Evolutionary conservation across 2,888 invertebrate genomes (phyloP).

Genomic region (Strigamia crassipes): DNA sequence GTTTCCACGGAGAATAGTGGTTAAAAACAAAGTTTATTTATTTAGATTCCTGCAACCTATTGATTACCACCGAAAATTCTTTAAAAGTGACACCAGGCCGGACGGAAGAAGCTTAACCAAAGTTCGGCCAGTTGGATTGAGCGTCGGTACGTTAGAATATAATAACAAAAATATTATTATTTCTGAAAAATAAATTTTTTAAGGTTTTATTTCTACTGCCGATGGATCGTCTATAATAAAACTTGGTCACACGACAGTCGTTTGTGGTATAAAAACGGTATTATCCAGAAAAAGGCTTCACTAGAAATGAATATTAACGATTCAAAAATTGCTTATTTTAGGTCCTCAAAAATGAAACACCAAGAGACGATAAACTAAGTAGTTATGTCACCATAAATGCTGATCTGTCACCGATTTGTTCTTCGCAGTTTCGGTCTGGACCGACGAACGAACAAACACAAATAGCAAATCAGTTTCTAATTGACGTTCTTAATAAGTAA

Average conservation of each 20-base stretch:
- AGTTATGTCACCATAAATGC: neutral
- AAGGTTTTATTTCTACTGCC: conserved; percentile 49
- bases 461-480: conserved; percentile 4
- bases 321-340: neutral
- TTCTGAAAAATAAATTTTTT: neutral
- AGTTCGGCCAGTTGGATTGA: neutral
- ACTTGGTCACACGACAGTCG: conserved; percentile 78
- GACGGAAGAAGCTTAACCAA: neutral
- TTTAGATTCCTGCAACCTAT: neutral
- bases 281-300: conserved; percentile 52
- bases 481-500: neutral
- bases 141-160: neutral
- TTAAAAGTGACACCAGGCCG: neutral
- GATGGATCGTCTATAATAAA: conserved; percentile 49
- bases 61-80: conserved; percentile 6
- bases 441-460: neutral
- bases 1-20: neutral
- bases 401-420: conserved; percentile 1
- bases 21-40: neutral
- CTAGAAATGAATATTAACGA: neutral
- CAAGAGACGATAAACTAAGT: neutral
- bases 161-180: neutral
- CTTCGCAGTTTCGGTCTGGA: neutral
- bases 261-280: conserved; percentile 86
- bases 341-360: neutral